Base-by-base conservation (phyloP, 53 echinoderm and acorn worm genomes). In the Mesocentrotus franciscanus region DNA sequence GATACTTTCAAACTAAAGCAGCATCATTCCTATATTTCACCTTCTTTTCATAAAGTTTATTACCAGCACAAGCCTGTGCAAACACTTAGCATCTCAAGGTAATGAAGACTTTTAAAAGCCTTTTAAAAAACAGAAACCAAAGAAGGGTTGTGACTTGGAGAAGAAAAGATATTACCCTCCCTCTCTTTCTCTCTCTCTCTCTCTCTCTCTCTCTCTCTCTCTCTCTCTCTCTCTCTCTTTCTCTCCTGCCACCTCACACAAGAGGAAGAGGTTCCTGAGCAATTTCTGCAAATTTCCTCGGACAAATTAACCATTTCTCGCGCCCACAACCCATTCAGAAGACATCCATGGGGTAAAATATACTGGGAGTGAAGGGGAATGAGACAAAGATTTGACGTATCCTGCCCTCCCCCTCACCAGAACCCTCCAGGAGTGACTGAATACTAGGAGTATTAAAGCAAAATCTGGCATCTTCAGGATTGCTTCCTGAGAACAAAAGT, bases 261-360 rank as follows among this genome's bases (percentile, higher is more conserved):
- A 92, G 70, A 71, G 60, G 83, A 60, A 81, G 94, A 93, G 68
- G 91, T 81, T 79, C 79, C 94, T 81, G 61, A 81, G 62, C 94
- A 78, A 81, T 93, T 93, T 81, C 94, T 57, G 32, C 35, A 81
- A 93, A 93, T 93, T 93, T 93, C 94, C 94, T 93, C 26, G 10
- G 59, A 93, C 94, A 93, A 93, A 93, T 93, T 93, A 93, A 93
- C 94, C 60, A 93, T 93, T 93, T 93, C 94, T 93, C 83, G 60
- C 60, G 56, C 79, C 79, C 94, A 93, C 83, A 58, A 93, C 61
- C 68, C 79, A 93, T 78, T 78, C 81, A 93, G 17, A 81, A 71
- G 70, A 91, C 62, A 34, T 62, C 36, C 68, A 91, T 26, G 58
- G 71, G 85, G 30, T 56, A 36, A 78, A 76, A 30, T 59, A 39